Percentiles rank a stretch among this genome's conserved stretches.
These are phyloP conservation scores for Anomalospiza imberbis DNA, from an alignment of 2,797 vertebrate genomes.

Conservation along the genomic window DNA sequence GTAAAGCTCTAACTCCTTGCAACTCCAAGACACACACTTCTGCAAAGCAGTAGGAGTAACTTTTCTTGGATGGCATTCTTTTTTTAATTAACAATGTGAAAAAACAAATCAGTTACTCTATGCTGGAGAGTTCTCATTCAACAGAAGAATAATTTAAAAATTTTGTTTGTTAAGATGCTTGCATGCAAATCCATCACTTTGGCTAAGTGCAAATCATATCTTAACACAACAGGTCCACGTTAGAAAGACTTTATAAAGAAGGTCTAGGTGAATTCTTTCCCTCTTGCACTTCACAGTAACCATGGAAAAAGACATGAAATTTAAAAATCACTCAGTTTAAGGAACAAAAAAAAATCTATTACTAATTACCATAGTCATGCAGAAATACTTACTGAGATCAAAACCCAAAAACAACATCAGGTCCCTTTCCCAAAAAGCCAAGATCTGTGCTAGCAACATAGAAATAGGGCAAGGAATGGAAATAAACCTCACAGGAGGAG, in stretches of 20 bases:
- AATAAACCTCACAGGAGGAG: not conserved
- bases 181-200: not conserved
- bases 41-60: not conserved
- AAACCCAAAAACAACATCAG: not conserved
- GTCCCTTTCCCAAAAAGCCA: not conserved
- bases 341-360: not conserved
- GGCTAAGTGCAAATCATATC: not conserved
- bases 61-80: not conserved
- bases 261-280: not conserved
- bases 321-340: not conserved
- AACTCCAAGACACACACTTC: not conserved
- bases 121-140: not conserved
- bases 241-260: not conserved
- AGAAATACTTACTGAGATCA: not conserved
- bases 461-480: not conserved
- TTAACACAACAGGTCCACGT: not conserved
- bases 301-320: not conserved
- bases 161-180: not conserved
- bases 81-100: not conserved
- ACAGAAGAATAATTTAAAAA: not conserved
- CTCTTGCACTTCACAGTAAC: not conserved
- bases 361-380: not conserved
- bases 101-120: not conserved
- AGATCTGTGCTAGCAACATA: not conserved
- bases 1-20: not conserved